Percentiles rank a stretch among this genome's conserved stretches.
These are phyloP conservation scores for Cancer borealis DNA, from an alignment of 2,888 invertebrate genomes.

Conservation along the genomic window DNA sequence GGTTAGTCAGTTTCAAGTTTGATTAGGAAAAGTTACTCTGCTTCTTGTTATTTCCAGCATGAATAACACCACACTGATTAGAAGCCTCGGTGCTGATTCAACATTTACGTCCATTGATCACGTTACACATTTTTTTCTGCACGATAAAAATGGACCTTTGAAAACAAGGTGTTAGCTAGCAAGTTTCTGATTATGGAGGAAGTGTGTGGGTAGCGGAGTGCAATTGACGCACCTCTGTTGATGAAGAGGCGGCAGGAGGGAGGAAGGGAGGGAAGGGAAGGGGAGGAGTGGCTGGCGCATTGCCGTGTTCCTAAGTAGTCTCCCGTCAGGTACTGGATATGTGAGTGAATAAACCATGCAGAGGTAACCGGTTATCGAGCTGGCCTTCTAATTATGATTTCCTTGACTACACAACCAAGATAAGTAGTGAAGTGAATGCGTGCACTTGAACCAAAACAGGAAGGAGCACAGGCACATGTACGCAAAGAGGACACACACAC, in stretches of 20 bases:
- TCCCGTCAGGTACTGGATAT: neutral
- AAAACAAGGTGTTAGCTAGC: neutral
- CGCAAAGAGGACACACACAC: neutral
- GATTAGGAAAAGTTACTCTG: no score
- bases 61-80: neutral
- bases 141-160: neutral
- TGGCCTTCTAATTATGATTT: neutral
- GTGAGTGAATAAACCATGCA: neutral
- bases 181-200: neutral
- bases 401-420: neutral
- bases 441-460: neutral
- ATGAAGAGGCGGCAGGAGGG: neutral
- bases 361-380: neutral
- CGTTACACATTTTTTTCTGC: neutral
- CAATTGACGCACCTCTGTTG: neutral
- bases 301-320: neutral
- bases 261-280: neutral
- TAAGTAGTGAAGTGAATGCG: conserved; percentile 4
- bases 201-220: neutral
- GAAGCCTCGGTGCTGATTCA: neutral
- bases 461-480: neutral
- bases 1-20: neutral
- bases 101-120: neutral
- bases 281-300: neutral
- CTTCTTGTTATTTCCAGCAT: neutral